Conservation (phyloP, 2,888 invertebrate species). For the Zaprionus obscuricornis region DNA sequence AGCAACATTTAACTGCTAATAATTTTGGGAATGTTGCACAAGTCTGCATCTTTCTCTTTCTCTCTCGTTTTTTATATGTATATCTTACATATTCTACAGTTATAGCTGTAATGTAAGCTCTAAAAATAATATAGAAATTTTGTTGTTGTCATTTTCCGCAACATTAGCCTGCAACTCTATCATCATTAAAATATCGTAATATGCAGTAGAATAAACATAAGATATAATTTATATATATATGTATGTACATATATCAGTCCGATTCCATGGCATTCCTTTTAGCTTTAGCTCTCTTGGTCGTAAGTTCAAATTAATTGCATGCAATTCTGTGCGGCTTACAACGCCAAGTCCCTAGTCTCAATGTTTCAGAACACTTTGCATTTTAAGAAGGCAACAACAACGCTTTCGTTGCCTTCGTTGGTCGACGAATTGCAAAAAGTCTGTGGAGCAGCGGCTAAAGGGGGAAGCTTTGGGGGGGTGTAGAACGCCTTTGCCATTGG, state of each 20-base stretch:
- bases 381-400: slow-evolving; percentile 38
- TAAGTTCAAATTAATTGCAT: slow-evolving; percentile 67
- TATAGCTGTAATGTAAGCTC: too few species aligned
- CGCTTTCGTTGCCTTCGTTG: too few species aligned
- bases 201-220: background rate
- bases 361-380: slow-evolving; percentile 64
- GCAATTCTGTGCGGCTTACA: slow-evolving; percentile 53
- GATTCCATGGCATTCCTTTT: slow-evolving; percentile 18
- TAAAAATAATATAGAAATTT: too few species aligned
- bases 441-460: background rate
- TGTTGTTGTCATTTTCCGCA: background rate
- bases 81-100: too few species aligned
- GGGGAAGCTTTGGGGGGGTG: too few species aligned
- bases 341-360: slow-evolving; percentile 19
- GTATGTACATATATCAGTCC: slow-evolving; percentile 8
- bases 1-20: too few species aligned
- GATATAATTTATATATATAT: slow-evolving; percentile 16
- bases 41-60: too few species aligned
- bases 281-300: slow-evolving; percentile 19
- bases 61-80: too few species aligned
- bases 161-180: background rate
- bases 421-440: background rate
- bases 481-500: background rate
- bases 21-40: too few species aligned
- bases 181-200: slow-evolving; percentile 35